phyloP scores from a whole-genome alignment of 1,140 invertebrate species.

The Palaemon carinicauda region DNA sequence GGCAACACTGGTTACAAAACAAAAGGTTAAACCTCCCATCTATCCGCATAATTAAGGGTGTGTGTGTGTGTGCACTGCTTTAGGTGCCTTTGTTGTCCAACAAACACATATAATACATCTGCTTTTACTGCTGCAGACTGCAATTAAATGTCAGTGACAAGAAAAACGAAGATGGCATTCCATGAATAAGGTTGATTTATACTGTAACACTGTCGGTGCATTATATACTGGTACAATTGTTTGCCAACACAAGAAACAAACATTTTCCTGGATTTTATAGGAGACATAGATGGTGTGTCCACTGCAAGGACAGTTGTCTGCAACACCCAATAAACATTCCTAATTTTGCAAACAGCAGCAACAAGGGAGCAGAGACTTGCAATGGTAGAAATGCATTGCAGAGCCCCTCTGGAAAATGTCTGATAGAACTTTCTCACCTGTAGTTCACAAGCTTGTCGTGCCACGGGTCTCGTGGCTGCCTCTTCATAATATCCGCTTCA shows the following conservation, averaged over 20 bases:
- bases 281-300: too few relatives aligned
- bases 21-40: not conserved
- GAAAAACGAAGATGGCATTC: slow-evolving; percentile 22
- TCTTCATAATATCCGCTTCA: slow-evolving; percentile 97
- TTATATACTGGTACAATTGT: slow-evolving; percentile 24
- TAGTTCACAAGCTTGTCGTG: slow-evolving; percentile 95
- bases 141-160: slow-evolving; percentile 19
- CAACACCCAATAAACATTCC: slow-evolving; percentile 43
- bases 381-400: not conserved
- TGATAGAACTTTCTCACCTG: slow-evolving; percentile 70
- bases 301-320: not conserved
- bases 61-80: not conserved
- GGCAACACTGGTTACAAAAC: not conserved
- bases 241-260: not conserved
- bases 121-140: not conserved
- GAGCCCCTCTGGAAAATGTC: not conserved
- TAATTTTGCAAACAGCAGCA: slow-evolving; percentile 11
- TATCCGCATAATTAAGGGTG: too few relatives aligned
- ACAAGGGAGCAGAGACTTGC: slow-evolving; percentile 38
- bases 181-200: slow-evolving; percentile 20
- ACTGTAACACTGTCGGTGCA: slow-evolving; percentile 6
- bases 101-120: too few relatives aligned
- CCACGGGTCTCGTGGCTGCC: slow-evolving; percentile 91
- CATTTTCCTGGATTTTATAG: slow-evolving; percentile 23
- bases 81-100: too few relatives aligned